A percentile compares a stretch with the other conserved stretches of the same genome.
phyloP scores from a whole-genome alignment of 2,113 vertebrate species.

The Hiodon alosoides region DNA sequence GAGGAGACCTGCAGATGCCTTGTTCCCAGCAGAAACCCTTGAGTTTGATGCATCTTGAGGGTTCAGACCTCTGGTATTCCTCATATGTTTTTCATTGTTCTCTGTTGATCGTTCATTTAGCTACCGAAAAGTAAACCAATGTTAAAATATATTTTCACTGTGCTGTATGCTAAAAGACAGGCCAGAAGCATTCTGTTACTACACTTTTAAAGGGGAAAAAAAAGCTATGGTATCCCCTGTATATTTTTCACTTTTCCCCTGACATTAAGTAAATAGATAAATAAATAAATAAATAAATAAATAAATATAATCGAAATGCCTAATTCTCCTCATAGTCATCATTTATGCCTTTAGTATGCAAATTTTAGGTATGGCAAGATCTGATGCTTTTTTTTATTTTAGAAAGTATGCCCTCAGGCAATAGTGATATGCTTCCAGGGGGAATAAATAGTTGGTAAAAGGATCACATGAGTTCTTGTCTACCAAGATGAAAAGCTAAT shows the following conservation, averaged over 20 bases:
- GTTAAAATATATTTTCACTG: no score
- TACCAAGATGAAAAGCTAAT: slow-evolving; percentile 83
- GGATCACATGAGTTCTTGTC: slow-evolving; percentile 80
- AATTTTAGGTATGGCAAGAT: slow-evolving; percentile 85
- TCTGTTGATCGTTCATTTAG: no score
- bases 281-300: slow-evolving; percentile 59
- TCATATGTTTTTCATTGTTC: background rate
- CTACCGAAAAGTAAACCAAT: no score
- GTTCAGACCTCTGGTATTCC: background rate
- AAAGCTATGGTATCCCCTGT: no score
- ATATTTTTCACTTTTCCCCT: background rate
- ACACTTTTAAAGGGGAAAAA: no score
- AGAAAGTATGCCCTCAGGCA: slow-evolving; percentile 83
- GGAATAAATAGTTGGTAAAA: slow-evolving; percentile 88
- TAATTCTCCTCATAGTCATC: slow-evolving; percentile 58
- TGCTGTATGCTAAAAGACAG: no score
- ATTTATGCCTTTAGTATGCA: slow-evolving; percentile 83
- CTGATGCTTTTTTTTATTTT: slow-evolving; percentile 79
- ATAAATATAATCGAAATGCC: slow-evolving; percentile 59
- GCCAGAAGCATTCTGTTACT: no score
- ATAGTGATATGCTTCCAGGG: slow-evolving; percentile 73
- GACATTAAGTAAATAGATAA: background rate
- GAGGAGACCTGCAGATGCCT: no score
- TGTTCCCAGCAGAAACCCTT: no score
- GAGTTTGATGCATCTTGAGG: background rate